These are phyloP conservation scores for Vidua macroura DNA, from an alignment of 2,113 vertebrate species.

Conservation along the genomic window DNA sequence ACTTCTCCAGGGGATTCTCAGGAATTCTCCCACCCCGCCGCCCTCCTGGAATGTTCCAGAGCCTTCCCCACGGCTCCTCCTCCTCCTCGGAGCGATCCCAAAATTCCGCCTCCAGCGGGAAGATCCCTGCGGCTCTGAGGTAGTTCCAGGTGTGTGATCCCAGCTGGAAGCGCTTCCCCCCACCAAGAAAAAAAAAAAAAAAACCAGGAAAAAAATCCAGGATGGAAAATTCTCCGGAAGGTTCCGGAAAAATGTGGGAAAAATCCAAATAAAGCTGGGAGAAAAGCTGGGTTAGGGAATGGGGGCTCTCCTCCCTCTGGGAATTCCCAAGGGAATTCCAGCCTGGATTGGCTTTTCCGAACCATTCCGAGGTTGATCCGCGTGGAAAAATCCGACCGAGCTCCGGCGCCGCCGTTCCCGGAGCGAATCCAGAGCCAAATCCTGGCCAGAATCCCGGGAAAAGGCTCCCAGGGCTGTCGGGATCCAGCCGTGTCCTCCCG, in stretches of 20 bases:
- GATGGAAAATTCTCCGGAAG: conserved; percentile 16
- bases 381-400: not conserved
- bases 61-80: not conserved
- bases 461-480: too few relatives aligned
- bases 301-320: too few relatives aligned
- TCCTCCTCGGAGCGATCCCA: not conserved
- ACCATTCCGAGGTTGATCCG: not conserved
- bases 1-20: not conserved
- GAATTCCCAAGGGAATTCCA: not conserved
- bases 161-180: not conserved
- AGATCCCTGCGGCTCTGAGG: conserved; percentile 51
- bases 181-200: not conserved
- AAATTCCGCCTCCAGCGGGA: not conserved
- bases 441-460: not conserved
- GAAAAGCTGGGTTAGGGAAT: too few relatives aligned
- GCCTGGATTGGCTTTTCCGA: not conserved
- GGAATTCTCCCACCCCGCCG: not conserved
- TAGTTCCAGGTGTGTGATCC: conserved; percentile 55
- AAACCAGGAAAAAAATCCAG: not conserved
- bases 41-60: not conserved
- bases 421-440: not conserved
- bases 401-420: not conserved
- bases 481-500: too few relatives aligned
- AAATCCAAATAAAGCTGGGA: not conserved
- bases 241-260: not conserved